These are phyloP conservation scores for Stenurella melanura DNA, from an alignment of 2,888 invertebrate genomes.

Conservation along the genomic window DNA sequence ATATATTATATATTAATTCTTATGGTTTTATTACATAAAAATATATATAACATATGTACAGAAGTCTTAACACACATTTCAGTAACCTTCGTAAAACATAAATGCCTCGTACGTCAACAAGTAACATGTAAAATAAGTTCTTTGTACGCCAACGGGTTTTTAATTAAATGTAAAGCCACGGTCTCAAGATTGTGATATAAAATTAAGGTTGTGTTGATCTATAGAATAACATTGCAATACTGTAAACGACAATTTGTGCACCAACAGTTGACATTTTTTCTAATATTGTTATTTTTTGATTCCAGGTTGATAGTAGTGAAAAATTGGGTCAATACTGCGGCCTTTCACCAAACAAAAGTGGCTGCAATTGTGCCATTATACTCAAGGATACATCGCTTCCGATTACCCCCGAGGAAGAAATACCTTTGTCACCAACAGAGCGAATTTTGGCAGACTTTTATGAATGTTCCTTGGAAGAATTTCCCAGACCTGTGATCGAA, in stretches of 20 bases:
- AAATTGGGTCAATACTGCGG: constrained; percentile 70
- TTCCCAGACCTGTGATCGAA: constrained; percentile 80
- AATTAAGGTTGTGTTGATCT: not conserved
- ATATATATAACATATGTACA: not conserved
- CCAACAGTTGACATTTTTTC: not conserved
- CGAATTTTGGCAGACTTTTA: constrained; percentile 80
- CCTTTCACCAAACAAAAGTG: constrained; percentile 65
- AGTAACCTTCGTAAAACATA: not conserved
- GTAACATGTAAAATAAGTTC: not conserved
- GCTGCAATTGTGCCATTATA: constrained; percentile 77
- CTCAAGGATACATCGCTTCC: constrained; percentile 71
- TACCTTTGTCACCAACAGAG: constrained; percentile 77
- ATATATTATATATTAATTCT: not conserved
- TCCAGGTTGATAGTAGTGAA: constrained; percentile 77
- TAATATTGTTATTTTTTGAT: constrained; percentile 66
- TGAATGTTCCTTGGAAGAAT: constrained; percentile 79
- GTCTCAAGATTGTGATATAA: not conserved
- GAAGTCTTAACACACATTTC: not conserved
- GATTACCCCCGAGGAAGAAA: constrained; percentile 59
- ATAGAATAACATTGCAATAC: not conserved
- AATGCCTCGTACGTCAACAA: not conserved
- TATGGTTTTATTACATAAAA: too few relatives aligned
- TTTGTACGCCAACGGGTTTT: not conserved
- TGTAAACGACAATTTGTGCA: not conserved
- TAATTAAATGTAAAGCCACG: not conserved